These are phyloP conservation scores for Sphaeramia orbicularis DNA, from an alignment of 2,797 vertebrate species.

Conservation along the genomic window DNA sequence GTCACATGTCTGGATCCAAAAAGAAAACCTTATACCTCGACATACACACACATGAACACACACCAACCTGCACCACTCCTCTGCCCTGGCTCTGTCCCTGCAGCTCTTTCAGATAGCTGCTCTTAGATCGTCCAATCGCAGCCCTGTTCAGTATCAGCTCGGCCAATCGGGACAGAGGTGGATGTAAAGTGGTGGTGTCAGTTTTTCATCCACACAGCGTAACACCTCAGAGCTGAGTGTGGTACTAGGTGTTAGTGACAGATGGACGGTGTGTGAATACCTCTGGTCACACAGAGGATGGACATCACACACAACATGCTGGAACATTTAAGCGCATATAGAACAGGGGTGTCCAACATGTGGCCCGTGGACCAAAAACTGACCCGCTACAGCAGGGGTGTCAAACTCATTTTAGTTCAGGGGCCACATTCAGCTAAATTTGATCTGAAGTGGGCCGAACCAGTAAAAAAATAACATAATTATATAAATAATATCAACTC, in stretches of 20 bases:
- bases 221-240: slow-evolving; percentile 75
- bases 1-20: slow-evolving; percentile 83
- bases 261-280: slow-evolving; percentile 53
- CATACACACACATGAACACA: slow-evolving; percentile 36
- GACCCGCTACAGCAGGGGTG: too few relatives aligned
- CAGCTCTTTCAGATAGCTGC: slow-evolving; percentile 73
- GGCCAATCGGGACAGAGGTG: slow-evolving; percentile 67
- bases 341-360: too few relatives aligned
- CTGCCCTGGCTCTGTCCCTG: slow-evolving; percentile 58
- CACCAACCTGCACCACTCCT: slow-evolving; percentile 39
- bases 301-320: slow-evolving; percentile 1
- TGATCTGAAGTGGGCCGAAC: too few relatives aligned
- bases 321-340: too few relatives aligned
- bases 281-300: slow-evolving; percentile 17
- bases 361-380: too few relatives aligned
- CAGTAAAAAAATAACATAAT: too few relatives aligned
- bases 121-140: slow-evolving; percentile 67
- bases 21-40: slow-evolving; percentile 74
- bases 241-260: slow-evolving; percentile 71
- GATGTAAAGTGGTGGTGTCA: slow-evolving; percentile 80
- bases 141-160: slow-evolving; percentile 64
- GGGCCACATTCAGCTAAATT: too few relatives aligned
- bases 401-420: too few relatives aligned
- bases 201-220: slow-evolving; percentile 61
- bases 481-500: too few relatives aligned